phyloP scores from a whole-genome alignment of 2,113 vertebrate species.

The Labeo catla region DNA sequence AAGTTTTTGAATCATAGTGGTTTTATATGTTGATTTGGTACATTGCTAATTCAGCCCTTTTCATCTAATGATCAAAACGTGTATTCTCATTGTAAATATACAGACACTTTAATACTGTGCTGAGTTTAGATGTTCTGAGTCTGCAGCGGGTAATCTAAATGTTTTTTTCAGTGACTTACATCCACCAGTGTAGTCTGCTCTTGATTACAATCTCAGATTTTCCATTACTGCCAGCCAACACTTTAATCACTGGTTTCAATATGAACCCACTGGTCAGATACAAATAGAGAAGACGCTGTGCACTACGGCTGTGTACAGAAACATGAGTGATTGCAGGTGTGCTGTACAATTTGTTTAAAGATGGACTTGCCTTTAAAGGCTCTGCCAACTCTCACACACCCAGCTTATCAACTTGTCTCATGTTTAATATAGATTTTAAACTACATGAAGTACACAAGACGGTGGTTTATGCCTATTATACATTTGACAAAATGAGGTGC shows the following conservation, averaged over 20 bases:
- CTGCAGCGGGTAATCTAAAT: background rate
- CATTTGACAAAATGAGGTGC: background rate
- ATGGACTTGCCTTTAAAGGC: conserved; percentile 30
- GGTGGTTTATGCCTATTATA: background rate
- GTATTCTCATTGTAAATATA: background rate
- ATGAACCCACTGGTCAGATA: conserved; percentile 24
- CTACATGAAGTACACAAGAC: background rate
- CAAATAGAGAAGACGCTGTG: background rate
- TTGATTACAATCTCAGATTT: conserved; percentile 49
- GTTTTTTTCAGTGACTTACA: conserved; percentile 5
- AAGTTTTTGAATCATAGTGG: background rate
- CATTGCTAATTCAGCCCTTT: background rate
- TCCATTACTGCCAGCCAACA: conserved; percentile 50
- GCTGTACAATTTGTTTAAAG: conserved; percentile 42
- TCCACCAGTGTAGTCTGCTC: background rate
- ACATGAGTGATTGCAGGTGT: conserved; percentile 41
- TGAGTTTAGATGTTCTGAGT: background rate
- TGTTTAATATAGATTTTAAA: background rate
- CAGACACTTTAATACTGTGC: background rate
- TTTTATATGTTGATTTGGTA: background rate
- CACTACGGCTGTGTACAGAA: conserved; percentile 23
- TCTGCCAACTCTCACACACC: background rate
- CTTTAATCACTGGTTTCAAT: conserved; percentile 39
- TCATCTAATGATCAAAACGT: background rate
- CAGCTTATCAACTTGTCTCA: conserved; percentile 14